Conservation (phyloP, 1,140 invertebrate genomes). For the Caenorhabditis remanei region DNA sequence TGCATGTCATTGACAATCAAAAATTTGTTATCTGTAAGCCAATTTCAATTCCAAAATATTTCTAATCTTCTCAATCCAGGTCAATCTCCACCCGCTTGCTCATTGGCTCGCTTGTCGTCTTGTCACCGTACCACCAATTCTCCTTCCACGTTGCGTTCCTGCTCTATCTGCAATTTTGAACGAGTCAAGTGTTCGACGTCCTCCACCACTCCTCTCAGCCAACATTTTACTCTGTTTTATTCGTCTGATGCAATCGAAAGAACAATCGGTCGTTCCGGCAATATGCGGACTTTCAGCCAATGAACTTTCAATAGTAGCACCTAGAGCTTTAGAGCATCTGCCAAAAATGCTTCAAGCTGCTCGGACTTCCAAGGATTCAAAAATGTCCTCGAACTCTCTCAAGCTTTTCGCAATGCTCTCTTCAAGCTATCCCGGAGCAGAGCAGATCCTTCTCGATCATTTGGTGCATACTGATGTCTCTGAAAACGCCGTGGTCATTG, state of each 20-base stretch:
- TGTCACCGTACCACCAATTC: slow-evolving; percentile 34
- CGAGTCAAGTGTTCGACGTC: slow-evolving; percentile 62
- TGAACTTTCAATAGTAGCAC: slow-evolving; percentile 17
- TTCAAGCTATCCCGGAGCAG: slow-evolving; percentile 70
- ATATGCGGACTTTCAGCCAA: slow-evolving; percentile 11
- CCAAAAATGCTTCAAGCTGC: slow-evolving; percentile 68
- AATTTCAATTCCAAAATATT: neutral
- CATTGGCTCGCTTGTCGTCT: slow-evolving; percentile 72
- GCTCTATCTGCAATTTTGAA: slow-evolving; percentile 70
- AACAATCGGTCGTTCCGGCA: slow-evolving; percentile 4
- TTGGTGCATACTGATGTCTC: slow-evolving; percentile 69
- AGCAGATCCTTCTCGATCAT: slow-evolving; percentile 71
- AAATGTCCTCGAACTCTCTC: slow-evolving; percentile 70
- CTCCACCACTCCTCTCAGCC: slow-evolving; percentile 67
- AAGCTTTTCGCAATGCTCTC: slow-evolving; percentile 71
- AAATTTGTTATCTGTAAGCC: slow-evolving; percentile 10
- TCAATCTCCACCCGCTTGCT: slow-evolving; percentile 64
- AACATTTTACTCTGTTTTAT: slow-evolving; percentile 67
- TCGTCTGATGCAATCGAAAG: slow-evolving; percentile 51
- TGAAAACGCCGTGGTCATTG: slow-evolving; percentile 64
- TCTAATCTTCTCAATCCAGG: slow-evolving; percentile 14
- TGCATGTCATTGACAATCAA: slow-evolving; percentile 55
- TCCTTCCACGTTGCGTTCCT: slow-evolving; percentile 63
- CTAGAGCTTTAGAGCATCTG: slow-evolving; percentile 63
- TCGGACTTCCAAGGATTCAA: slow-evolving; percentile 64